Percentiles rank a stretch among this genome's conserved stretches.
Evolutionary conservation across 2,113 vertebrate genomes (phyloP).

Genomic region (Pipa parva): DNA sequence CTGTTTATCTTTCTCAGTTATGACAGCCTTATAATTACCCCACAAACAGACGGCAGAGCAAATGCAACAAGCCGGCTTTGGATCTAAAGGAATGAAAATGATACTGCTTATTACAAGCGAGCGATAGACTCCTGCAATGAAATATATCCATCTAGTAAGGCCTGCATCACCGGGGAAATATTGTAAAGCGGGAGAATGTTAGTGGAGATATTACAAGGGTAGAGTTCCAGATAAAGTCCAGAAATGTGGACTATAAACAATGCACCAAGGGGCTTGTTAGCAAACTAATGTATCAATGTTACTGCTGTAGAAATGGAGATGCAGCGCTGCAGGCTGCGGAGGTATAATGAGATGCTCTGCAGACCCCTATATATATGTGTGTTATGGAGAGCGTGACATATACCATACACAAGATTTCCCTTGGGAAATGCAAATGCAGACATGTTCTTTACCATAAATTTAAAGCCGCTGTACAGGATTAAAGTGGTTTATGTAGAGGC

Average conservation of each 20-base stretch:
- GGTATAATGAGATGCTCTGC: too few relatives aligned
- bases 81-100: background rate
- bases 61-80: background rate
- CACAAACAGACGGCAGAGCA: background rate
- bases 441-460: background rate
- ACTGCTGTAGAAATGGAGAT: background rate
- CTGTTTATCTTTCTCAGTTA: background rate
- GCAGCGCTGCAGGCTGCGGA: background rate
- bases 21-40: background rate
- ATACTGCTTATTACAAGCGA: background rate
- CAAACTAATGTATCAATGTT: background rate
- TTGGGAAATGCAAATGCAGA: background rate
- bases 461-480: background rate
- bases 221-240: too few relatives aligned
- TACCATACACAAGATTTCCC: conserved; percentile 14
- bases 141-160: too few relatives aligned
- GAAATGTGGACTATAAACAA: too few relatives aligned
- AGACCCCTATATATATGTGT: background rate
- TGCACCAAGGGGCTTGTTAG: background rate
- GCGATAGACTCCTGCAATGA: too few relatives aligned
- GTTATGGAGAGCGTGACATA: conserved; percentile 16
- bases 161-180: too few relatives aligned
- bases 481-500: background rate
- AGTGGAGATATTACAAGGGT: too few relatives aligned
- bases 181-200: too few relatives aligned